Percentiles rank a stretch among this genome's conserved stretches.
These are phyloP conservation scores for Pyrrhia umbra DNA, from an alignment of 2,888 invertebrate species.

Conservation along the genomic window DNA sequence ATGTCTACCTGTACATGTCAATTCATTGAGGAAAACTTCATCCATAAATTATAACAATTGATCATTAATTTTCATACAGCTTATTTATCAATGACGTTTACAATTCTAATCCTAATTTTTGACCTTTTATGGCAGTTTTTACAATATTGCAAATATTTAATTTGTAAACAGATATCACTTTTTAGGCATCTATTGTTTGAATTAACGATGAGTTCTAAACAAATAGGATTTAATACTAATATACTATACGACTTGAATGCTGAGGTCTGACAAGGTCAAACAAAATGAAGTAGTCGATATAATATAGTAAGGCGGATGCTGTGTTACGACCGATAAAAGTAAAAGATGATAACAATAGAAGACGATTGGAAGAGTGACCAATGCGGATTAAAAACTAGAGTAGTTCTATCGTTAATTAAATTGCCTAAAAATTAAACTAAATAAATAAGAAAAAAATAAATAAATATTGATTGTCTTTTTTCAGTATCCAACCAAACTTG, in stretches of 20 bases:
- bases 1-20: slow-evolving; percentile 1
- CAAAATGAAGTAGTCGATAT: neutral
- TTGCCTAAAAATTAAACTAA: neutral
- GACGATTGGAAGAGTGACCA: neutral
- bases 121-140: slow-evolving; percentile 1
- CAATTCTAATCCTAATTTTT: slow-evolving; percentile 5
- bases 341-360: neutral
- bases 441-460: neutral
- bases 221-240: neutral
- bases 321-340: neutral
- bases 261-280: neutral
- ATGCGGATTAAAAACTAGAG: too few relatives aligned
- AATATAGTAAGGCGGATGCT: neutral
- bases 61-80: slow-evolving; percentile 15
- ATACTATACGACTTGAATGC: neutral
- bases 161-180: slow-evolving; percentile 15
- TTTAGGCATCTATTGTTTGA: neutral
- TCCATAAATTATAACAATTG: slow-evolving; percentile 46
- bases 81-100: neutral
- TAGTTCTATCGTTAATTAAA: neutral
- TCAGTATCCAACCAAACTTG: slow-evolving; percentile 1
- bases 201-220: neutral
- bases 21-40: slow-evolving; percentile 36
- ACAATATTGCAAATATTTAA: slow-evolving; percentile 7
- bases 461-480: neutral